These are phyloP conservation scores for Macroglossus sobrinus DNA, from an alignment of 2,113 vertebrate genomes.

Conservation along the genomic window DNA sequence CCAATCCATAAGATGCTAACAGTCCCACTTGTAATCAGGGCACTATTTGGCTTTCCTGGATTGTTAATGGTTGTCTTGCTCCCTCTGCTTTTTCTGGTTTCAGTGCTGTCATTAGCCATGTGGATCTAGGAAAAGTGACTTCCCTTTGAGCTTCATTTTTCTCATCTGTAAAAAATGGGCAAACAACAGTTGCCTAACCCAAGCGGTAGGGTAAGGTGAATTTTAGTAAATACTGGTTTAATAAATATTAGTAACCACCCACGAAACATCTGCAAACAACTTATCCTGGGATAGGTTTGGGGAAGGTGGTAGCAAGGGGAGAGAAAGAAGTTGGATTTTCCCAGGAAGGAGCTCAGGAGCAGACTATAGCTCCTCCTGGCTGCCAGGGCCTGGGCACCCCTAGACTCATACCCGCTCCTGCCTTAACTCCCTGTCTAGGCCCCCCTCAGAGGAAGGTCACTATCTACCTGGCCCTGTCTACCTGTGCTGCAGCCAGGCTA, in stretches of 20 bases:
- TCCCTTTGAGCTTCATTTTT: constrained; percentile 29
- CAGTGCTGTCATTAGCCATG: background rate
- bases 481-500: too few species aligned
- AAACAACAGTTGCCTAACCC: background rate
- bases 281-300: background rate
- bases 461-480: background rate
- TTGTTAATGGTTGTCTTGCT: background rate
- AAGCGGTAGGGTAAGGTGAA: background rate
- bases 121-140: constrained; percentile 4
- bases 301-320: background rate
- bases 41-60: background rate
- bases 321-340: background rate
- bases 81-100: background rate
- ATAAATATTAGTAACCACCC: background rate
- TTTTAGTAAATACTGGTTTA: background rate
- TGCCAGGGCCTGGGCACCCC: background rate
- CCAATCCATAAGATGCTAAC: background rate
- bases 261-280: background rate
- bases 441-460: background rate
- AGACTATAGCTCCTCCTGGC: background rate
- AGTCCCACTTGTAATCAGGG: too few species aligned
- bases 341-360: background rate
- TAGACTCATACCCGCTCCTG: background rate
- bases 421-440: background rate
- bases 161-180: constrained; percentile 15